A percentile compares a stretch with the other conserved stretches of the same genome.
phyloP scores from a whole-genome alignment of 2,888 invertebrate species.

The Cinara cedri region DNA sequence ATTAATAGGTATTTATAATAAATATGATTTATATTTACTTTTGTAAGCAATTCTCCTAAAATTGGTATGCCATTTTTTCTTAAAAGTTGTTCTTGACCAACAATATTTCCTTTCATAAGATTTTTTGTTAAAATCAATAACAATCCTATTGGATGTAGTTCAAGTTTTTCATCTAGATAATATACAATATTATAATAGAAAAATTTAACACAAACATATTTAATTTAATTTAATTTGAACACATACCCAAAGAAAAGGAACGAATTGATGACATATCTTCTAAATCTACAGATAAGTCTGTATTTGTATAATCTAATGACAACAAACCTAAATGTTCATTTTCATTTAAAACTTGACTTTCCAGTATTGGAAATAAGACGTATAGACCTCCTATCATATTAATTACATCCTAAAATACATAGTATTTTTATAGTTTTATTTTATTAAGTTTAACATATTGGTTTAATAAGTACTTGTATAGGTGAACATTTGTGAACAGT shows the following conservation, averaged over 20 bases:
- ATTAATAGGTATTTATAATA: conserved; percentile 26
- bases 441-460: no score
- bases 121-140: conserved; percentile 68
- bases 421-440: not conserved
- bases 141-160: conserved; percentile 68
- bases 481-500: conserved; percentile 56
- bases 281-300: conserved; percentile 44
- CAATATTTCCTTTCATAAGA: conserved; percentile 66
- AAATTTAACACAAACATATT: not conserved
- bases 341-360: conserved; percentile 61
- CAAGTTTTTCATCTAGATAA: conserved; percentile 67
- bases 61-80: conserved; percentile 67
- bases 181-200: conserved; percentile 57
- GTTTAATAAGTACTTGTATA: conserved; percentile 44
- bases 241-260: conserved; percentile 42
- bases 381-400: conserved; percentile 70
- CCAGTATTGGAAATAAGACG: conserved; percentile 68
- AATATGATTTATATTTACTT: conserved; percentile 61
- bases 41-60: conserved; percentile 67
- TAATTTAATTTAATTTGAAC: not conserved
- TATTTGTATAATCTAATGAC: conserved; percentile 42
- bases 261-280: conserved; percentile 53
- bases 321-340: conserved; percentile 39
- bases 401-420: conserved; percentile 63
- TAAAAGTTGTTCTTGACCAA: conserved; percentile 68